A percentile compares a stretch with the other conserved stretches of the same genome.
Evolutionary conservation across 2,113 vertebrate genomes (phyloP).

Genomic region (Heterochromis multidens): DNA sequence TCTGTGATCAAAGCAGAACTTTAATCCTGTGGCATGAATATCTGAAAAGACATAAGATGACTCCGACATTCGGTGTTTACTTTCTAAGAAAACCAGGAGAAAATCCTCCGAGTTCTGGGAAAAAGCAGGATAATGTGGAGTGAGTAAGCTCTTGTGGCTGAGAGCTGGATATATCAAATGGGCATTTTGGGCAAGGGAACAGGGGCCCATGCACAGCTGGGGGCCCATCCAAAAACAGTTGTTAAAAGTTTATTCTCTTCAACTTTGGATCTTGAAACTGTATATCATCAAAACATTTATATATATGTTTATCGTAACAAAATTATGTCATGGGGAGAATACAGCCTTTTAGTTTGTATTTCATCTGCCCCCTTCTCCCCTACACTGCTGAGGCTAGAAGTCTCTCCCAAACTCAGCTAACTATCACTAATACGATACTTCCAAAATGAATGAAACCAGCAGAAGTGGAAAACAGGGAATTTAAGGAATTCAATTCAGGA

Average conservation of each 20-base stretch:
- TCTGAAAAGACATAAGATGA: not conserved
- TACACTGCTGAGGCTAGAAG: not conserved
- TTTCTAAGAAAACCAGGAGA: conserved; percentile 8
- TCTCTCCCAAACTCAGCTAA: too few relatives aligned
- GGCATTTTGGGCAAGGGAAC: not conserved
- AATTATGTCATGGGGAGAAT: too few relatives aligned
- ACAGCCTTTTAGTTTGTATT: not conserved
- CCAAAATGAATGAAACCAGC: not conserved
- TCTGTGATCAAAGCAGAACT: conserved; percentile 48
- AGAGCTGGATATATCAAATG: not conserved
- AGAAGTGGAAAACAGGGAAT: not conserved
- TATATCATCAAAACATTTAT: not conserved
- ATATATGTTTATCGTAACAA: too few relatives aligned
- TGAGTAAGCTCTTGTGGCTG: not conserved
- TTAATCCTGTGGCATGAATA: conserved; percentile 34
- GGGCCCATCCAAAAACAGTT: not conserved
- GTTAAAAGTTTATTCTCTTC: not conserved
- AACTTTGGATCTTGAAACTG: not conserved
- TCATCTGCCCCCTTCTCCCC: not conserved
- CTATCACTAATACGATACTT: not conserved
- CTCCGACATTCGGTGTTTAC: not conserved
- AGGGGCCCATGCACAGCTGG: not conserved
- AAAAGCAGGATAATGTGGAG: not conserved
- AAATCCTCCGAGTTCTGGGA: not conserved
- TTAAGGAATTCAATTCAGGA: not conserved